Percentiles rank a stretch among this genome's conserved stretches.
Conservation (phyloP, 2,113 vertebrate species). For the Henicopernis longicauda region DNA sequence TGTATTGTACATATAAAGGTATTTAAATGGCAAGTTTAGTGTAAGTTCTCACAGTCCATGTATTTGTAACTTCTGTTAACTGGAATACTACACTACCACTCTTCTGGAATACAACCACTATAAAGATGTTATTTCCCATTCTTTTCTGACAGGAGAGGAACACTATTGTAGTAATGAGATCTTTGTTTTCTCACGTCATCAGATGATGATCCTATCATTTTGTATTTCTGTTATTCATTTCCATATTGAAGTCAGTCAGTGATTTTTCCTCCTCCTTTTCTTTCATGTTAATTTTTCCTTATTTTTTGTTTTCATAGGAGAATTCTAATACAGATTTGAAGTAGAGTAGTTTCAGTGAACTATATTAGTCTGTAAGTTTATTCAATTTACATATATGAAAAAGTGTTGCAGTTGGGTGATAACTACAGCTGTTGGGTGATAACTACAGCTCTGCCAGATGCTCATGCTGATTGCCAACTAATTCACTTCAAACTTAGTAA, state of each 20-base stretch:
- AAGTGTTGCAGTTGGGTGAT: neutral
- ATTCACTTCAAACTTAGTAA: neutral
- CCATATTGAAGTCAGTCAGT: neutral
- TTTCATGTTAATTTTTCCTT: neutral
- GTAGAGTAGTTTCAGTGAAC: neutral
- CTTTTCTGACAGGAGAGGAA: neutral
- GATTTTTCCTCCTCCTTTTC: neutral
- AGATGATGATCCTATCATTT: neutral
- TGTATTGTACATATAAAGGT: neutral
- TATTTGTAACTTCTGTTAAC: neutral
- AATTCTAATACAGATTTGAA: neutral
- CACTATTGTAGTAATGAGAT: neutral
- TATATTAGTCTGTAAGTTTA: neutral
- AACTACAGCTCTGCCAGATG: neutral
- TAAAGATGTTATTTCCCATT: neutral
- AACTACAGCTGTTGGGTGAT: neutral
- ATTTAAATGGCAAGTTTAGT: neutral
- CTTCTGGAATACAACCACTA: neutral
- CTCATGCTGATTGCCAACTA: neutral
- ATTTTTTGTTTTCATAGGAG: neutral
- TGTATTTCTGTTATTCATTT: slow-evolving; percentile 33
- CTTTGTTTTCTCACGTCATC: slow-evolving; percentile 23
- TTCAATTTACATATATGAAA: neutral
- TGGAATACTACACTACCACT: neutral
- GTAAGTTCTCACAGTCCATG: neutral